Percentiles rank a stretch among this genome's conserved stretches.
Conservation (phyloP, 2,797 vertebrate species). For the Coendou prehensilis region DNA sequence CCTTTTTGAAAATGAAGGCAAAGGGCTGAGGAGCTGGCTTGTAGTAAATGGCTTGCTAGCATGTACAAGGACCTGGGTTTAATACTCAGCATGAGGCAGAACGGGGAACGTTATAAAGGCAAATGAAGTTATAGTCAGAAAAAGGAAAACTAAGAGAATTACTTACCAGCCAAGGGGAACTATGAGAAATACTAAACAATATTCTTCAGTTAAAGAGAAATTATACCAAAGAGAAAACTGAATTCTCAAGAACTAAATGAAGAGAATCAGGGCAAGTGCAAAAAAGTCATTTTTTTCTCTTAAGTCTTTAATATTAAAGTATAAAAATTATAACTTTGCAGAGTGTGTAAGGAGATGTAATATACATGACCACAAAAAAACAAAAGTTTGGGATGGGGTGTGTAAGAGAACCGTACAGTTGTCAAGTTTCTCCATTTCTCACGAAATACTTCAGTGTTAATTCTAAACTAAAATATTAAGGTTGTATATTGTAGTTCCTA, state of each 20-base stretch:
- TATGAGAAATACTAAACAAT: conserved; percentile 24
- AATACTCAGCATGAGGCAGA: neutral
- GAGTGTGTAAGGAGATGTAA: neutral
- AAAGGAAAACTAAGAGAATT: conserved; percentile 25
- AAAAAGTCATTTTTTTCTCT: neutral
- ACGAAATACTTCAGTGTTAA: conserved; percentile 17
- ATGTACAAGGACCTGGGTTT: neutral
- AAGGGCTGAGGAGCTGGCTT: neutral
- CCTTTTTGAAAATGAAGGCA: conserved; percentile 17
- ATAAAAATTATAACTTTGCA: neutral
- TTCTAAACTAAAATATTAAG: conserved; percentile 32
- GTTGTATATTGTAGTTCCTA: conserved; percentile 6
- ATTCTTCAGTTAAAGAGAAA: conserved; percentile 33
- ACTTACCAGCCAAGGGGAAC: neutral
- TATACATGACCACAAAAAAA: neutral
- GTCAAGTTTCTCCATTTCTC: neutral
- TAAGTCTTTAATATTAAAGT: neutral
- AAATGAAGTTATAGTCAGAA: conserved; percentile 31
- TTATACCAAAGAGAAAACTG: neutral
- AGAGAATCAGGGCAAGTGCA: neutral
- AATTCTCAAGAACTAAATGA: conserved; percentile 39
- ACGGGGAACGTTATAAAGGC: neutral
- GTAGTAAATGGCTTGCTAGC: neutral
- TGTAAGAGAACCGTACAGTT: neutral
- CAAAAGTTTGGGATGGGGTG: neutral